Conservation (phyloP, 2,888 invertebrate genomes). For the Monopis laevigella region DNA sequence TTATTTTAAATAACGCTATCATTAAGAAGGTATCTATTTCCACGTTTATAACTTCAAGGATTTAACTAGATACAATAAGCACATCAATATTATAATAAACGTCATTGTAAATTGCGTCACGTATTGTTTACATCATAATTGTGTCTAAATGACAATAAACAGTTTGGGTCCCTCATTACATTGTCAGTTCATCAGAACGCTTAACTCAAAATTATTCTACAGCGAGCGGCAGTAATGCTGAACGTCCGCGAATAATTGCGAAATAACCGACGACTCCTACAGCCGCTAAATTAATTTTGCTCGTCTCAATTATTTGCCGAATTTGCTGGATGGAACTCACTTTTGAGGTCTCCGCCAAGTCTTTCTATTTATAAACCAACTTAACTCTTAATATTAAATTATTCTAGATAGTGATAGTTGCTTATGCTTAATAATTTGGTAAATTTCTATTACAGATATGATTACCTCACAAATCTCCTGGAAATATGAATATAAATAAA, state of each 20-base stretch:
- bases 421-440: too few relatives aligned
- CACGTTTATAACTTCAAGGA: too few relatives aligned
- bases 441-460: too few relatives aligned
- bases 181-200: slow-evolving; percentile 48
- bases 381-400: neutral
- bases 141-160: slow-evolving; percentile 59
- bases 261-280: slow-evolving; percentile 53
- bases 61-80: too few relatives aligned
- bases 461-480: too few relatives aligned
- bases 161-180: slow-evolving; percentile 57
- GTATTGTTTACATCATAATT: slow-evolving; percentile 31
- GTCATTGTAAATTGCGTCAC: slow-evolving; percentile 2
- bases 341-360: neutral
- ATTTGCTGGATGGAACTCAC: slow-evolving; percentile 1
- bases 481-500: too few relatives aligned
- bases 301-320: slow-evolving; percentile 34
- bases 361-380: too few relatives aligned
- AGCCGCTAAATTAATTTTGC: slow-evolving; percentile 50
- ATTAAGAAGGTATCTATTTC: too few relatives aligned
- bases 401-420: too few relatives aligned
- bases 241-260: slow-evolving; percentile 58
- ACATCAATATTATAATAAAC: too few relatives aligned
- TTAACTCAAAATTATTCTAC: slow-evolving; percentile 52
- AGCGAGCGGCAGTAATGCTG: slow-evolving; percentile 53
- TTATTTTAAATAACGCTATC: too few relatives aligned